phyloP scores from a whole-genome alignment of 2,888 invertebrate species.

The Leptarthrus brevirostris region DNA sequence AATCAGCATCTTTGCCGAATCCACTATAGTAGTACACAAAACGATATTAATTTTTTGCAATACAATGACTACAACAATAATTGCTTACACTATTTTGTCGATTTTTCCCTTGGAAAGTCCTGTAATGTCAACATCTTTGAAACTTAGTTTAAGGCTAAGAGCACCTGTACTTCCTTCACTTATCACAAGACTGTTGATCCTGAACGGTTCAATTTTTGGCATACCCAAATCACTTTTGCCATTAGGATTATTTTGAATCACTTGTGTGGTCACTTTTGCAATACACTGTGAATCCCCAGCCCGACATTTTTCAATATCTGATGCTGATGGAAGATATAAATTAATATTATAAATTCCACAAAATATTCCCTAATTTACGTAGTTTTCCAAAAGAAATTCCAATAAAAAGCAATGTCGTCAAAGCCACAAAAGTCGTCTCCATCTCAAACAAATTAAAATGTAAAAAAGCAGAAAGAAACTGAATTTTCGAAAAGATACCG shows the following conservation, averaged over 20 bases:
- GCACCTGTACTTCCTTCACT: not conserved
- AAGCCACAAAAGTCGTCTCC: too few species aligned
- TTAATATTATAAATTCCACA: too few species aligned
- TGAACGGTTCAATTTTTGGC: conserved; percentile 48
- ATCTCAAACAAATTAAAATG: too few species aligned
- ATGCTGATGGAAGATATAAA: conserved; percentile 39
- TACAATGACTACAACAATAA: not conserved
- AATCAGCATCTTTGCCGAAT: conserved; percentile 57
- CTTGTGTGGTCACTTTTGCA: conserved; percentile 44
- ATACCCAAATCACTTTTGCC: conserved; percentile 48
- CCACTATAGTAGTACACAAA: conserved; percentile 56
- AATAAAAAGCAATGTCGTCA: too few species aligned
- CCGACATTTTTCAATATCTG: conserved; percentile 52
- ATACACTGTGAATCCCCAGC: conserved; percentile 52
- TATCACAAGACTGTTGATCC: conserved; percentile 14
- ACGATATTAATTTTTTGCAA: not conserved
- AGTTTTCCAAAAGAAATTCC: too few species aligned
- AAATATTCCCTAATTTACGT: too few species aligned
- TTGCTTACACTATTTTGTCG: not conserved
- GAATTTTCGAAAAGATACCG: too few species aligned
- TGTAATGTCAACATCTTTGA: conserved; percentile 38
- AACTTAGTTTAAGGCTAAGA: conserved; percentile 38
- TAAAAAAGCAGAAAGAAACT: too few species aligned
- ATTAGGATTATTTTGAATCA: conserved; percentile 52
- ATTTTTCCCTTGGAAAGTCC: conserved; percentile 2